These are phyloP conservation scores for Xestia c-nigrum DNA, from an alignment of 2,888 invertebrate genomes.

Conservation along the genomic window DNA sequence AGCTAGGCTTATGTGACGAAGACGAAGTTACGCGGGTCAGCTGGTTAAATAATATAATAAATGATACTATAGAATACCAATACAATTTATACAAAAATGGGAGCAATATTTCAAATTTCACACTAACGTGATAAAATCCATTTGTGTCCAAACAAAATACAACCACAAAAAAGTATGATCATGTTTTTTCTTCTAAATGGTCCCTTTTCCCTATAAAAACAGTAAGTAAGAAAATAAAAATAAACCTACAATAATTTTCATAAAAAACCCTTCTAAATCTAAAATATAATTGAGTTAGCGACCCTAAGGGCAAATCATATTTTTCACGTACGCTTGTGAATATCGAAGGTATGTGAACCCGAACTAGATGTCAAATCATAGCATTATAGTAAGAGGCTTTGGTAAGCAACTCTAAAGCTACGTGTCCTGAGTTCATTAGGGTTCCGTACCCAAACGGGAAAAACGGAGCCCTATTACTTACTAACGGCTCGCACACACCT, in stretches of 20 bases:
- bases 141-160: no score
- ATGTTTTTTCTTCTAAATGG: background rate
- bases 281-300: background rate
- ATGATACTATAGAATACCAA: no score
- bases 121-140: no score
- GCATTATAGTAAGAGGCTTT: background rate
- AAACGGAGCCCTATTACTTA: no score
- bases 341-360: background rate
- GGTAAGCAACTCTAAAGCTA: background rate
- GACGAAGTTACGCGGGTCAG: no score
- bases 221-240: background rate
- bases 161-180: no score
- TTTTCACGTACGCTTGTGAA: constrained; percentile 29
- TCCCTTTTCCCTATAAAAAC: background rate
- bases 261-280: background rate
- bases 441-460: no score
- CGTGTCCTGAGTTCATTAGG: constrained; percentile 2
- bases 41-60: no score
- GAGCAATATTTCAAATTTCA: no score
- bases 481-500: no score
- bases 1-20: no score
- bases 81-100: no score
- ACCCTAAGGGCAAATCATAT: background rate
- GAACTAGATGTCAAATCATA: background rate
- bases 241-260: background rate